A percentile compares a stretch with the other conserved stretches of the same genome.
phyloP scores from a whole-genome alignment of 2,797 vertebrate species.

The Oreochromis mossambicus region DNA sequence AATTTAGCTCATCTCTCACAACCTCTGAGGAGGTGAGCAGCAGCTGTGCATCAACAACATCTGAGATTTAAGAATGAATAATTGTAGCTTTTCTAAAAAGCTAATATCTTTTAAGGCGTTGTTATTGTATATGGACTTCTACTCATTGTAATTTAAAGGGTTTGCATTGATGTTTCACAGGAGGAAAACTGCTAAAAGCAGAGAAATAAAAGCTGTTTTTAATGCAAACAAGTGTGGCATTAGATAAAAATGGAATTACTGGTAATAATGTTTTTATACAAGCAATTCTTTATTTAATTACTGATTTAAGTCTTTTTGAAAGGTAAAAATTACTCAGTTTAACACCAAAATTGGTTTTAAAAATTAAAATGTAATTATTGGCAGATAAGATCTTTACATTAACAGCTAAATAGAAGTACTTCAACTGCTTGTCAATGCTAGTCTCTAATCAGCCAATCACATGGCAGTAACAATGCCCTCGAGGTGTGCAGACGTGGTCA shows the following conservation, averaged over 20 bases:
- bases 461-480: neutral
- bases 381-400: neutral
- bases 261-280: neutral
- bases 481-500: neutral
- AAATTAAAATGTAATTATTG: neutral
- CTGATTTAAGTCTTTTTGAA: neutral
- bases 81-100: neutral
- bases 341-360: neutral
- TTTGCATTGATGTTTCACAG: neutral
- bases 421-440: neutral
- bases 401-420: neutral
- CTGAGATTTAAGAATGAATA: neutral
- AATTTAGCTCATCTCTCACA: constrained; percentile 8
- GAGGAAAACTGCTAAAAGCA: neutral
- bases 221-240: neutral
- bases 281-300: fast-evolving
- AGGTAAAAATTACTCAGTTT: neutral
- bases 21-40: neutral
- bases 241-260: neutral
- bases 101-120: neutral
- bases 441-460: neutral
- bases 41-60: neutral
- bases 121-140: neutral
- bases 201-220: neutral
- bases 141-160: neutral